Evolutionary conservation across 2,113 vertebrate genomes (phyloP).

Genomic region (Pholis gunnellus): DNA sequence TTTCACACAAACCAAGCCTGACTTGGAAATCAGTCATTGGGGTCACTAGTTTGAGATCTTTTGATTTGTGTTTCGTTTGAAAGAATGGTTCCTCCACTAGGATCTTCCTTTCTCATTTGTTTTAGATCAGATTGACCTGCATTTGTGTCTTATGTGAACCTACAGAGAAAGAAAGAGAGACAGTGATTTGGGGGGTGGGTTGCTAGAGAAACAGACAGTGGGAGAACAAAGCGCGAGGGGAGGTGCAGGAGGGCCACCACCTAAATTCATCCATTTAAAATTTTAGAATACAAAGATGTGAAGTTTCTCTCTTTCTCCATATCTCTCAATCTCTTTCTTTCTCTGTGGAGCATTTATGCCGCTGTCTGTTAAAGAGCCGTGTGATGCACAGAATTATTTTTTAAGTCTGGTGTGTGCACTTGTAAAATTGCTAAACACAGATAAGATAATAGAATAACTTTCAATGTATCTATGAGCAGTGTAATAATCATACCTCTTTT

Average conservation of each 20-base stretch:
- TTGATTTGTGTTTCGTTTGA: constrained; percentile 85
- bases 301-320: constrained; percentile 87
- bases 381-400: constrained; percentile 66
- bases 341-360: constrained; percentile 81
- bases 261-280: constrained; percentile 62
- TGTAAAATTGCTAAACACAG: constrained; percentile 71
- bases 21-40: constrained; percentile 76
- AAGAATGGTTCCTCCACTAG: constrained; percentile 76
- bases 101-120: constrained; percentile 79
- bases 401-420: constrained; percentile 68
- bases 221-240: constrained; percentile 72
- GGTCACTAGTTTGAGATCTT: constrained; percentile 80
- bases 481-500: constrained; percentile 58
- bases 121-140: constrained; percentile 79
- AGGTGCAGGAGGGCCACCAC: constrained; percentile 77
- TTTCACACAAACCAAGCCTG: constrained; percentile 77
- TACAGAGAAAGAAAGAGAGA: constrained; percentile 88
- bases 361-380: constrained; percentile 58
- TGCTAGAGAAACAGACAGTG: constrained; percentile 68
- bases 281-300: constrained; percentile 41
- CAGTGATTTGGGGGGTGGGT: constrained; percentile 75
- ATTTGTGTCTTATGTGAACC: constrained; percentile 84
- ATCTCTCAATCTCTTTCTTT: constrained; percentile 85
- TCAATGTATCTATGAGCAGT: constrained; percentile 59
- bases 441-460: constrained; percentile 52